Evolutionary conservation across 2,113 vertebrate species (phyloP).

Genomic region (Tor tambroides): DNA sequence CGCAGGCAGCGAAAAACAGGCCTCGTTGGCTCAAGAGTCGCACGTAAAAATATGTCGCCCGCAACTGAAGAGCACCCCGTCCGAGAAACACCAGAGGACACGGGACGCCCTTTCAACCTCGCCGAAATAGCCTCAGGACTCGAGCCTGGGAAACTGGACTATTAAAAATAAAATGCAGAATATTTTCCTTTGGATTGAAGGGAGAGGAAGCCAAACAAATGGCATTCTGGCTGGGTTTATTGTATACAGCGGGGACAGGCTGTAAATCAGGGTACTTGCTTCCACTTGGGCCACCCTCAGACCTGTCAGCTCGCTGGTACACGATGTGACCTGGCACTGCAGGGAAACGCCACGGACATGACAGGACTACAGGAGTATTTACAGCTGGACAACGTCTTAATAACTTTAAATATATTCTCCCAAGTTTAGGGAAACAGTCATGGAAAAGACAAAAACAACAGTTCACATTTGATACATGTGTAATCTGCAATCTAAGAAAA

Average conservation of each 20-base stretch:
- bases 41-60: neutral
- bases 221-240: constrained; percentile 34
- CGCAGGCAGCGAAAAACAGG: constrained; percentile 60
- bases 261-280: constrained; percentile 39
- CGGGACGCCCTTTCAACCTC: constrained; percentile 10
- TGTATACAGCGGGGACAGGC: constrained; percentile 34
- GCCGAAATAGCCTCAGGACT: constrained; percentile 9
- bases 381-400: neutral
- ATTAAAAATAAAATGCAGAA: constrained; percentile 36
- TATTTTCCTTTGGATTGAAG: constrained; percentile 43
- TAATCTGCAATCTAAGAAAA: neutral
- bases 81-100: neutral
- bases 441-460: constrained; percentile 2
- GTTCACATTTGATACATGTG: neutral
- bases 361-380: neutral
- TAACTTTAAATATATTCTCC: neutral
- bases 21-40: neutral
- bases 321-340: neutral
- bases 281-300: neutral
- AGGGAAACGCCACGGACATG: neutral
- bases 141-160: constrained; percentile 23
- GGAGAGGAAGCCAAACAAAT: constrained; percentile 42
- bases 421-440: neutral
- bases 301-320: neutral
- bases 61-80: neutral